Percentiles rank a stretch among this genome's conserved stretches.
Conservation (phyloP, 2,797 vertebrate genomes). For the Tokudaia tokunoshimensis region DNA sequence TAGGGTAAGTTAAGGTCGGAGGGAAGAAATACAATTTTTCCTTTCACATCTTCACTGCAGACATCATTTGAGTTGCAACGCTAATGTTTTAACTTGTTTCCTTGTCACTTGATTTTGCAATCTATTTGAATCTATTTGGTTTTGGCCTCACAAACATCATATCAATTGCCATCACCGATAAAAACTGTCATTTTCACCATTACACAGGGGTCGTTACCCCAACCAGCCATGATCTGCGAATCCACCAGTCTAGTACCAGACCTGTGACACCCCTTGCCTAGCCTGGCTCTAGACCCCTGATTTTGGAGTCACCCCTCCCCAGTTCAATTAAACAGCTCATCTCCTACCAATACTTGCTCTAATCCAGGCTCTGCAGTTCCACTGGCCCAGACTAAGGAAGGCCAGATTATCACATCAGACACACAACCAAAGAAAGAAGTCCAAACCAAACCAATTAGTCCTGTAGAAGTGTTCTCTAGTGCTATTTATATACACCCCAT, state of each 20-base stretch:
- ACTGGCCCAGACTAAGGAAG: background rate
- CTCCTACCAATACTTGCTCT: background rate
- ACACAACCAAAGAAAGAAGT: background rate
- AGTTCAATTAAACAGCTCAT: background rate
- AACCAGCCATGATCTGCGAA: background rate
- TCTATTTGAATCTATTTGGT: background rate
- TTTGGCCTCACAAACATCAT: background rate
- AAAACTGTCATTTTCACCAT: constrained; percentile 31
- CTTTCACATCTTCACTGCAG: background rate
- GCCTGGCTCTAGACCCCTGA: too few relatives aligned
- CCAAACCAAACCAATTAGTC: background rate
- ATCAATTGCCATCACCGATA: background rate
- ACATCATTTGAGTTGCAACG: background rate
- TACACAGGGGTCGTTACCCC: background rate
- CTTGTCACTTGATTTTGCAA: constrained; percentile 50
- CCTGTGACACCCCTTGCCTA: background rate
- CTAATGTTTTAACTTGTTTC: constrained; percentile 15
- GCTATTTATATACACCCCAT: background rate
- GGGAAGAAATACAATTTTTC: background rate
- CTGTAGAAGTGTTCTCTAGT: background rate
- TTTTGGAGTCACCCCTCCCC: background rate
- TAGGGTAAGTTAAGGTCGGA: background rate
- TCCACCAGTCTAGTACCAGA: background rate
- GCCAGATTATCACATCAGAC: background rate
- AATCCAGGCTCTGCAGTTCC: background rate